Conservation (phyloP, 2,113 vertebrate species). For the Prunella himalayana region DNA sequence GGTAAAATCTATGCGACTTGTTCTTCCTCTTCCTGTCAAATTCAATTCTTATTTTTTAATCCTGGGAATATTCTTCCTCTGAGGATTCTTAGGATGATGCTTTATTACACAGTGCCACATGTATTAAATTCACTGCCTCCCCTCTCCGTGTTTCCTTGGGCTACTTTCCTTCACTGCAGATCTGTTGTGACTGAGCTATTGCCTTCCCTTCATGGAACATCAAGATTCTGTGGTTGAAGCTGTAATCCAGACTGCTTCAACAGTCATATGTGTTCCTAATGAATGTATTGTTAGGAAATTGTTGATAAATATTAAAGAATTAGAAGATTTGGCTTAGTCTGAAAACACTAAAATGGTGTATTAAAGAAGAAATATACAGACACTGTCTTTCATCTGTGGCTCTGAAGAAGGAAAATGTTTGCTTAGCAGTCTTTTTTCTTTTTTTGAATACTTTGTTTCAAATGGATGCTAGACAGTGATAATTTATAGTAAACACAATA, state of each 20-base stretch:
- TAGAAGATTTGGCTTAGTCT: neutral
- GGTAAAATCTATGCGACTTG: neutral
- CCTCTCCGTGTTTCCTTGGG: neutral
- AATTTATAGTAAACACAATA: neutral
- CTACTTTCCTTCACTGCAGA: neutral
- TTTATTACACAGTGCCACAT: neutral
- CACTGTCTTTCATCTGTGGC: neutral
- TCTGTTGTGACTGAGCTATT: neutral
- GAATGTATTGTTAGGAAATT: neutral
- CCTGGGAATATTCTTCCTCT: neutral
- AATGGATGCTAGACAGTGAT: neutral
- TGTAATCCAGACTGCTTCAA: neutral
- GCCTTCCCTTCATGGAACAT: neutral
- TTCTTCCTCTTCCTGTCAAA: neutral
- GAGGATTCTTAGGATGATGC: neutral
- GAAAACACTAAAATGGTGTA: neutral
- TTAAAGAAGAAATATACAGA: neutral
- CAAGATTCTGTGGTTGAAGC: neutral
- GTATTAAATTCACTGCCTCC: neutral
- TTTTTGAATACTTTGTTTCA: neutral
- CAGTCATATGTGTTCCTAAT: neutral
- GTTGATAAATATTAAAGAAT: neutral
- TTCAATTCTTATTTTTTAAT: neutral
- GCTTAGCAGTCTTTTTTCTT: neutral
- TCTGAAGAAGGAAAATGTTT: constrained; percentile 15